Conservation (phyloP, 2,888 invertebrate species). For the Smittia sp. region DNA sequence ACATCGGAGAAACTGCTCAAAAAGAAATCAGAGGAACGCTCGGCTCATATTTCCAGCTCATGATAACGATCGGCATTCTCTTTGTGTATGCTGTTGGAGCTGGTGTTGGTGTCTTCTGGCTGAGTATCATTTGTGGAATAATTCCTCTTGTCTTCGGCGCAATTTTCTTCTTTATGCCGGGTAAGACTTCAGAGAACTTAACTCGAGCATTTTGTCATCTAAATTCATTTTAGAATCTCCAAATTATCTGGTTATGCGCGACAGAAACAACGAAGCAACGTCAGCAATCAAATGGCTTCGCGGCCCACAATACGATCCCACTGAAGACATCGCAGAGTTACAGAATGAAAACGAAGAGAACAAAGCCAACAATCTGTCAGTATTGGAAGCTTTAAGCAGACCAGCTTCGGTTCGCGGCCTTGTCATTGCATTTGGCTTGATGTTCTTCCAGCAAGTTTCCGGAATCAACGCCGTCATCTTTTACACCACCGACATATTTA, state of each 20-base stretch:
- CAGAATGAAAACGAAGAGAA: constrained; percentile 57
- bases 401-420: constrained; percentile 64
- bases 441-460: constrained; percentile 86
- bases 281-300: constrained; percentile 69
- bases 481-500: constrained; percentile 73
- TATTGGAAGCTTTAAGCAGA: constrained; percentile 59
- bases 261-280: constrained; percentile 64
- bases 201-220: not conserved
- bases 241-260: constrained; percentile 53
- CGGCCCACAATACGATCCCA: constrained; percentile 68
- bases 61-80: constrained; percentile 82
- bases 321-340: constrained; percentile 63
- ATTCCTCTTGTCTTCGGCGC: constrained; percentile 64
- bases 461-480: constrained; percentile 83
- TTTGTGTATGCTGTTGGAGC: constrained; percentile 67
- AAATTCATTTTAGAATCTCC: constrained; percentile 30
- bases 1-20: constrained; percentile 82
- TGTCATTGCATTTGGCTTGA: constrained; percentile 71
- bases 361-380: constrained; percentile 57
- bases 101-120: constrained; percentile 47
- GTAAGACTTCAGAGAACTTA: constrained; percentile 49
- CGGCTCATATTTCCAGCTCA: constrained; percentile 84
- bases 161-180: constrained; percentile 77
- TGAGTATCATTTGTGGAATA: constrained; percentile 49
- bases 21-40: constrained; percentile 78